Base-by-base conservation (phyloP, 2,888 invertebrate genomes). In the Cyrtodaria siliqua region DNA sequence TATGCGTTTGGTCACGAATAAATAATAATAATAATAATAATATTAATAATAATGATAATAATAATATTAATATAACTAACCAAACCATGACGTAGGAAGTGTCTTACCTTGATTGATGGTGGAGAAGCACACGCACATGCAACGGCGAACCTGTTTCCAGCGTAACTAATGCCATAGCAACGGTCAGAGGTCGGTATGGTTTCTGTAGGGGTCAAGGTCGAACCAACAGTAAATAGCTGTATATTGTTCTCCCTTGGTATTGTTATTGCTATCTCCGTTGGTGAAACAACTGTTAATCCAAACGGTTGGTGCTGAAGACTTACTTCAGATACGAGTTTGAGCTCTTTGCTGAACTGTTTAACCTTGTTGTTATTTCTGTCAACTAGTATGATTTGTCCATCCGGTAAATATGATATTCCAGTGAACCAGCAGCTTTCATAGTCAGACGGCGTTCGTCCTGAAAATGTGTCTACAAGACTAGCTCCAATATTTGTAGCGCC, bases 361-460 rank as follows among this genome's bases (percentile, higher is more conserved):
- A 86, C 24, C 66, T 86, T 86, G 38, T 55, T 68, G 64, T 86
- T 86, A 24, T 76, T 79, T 38, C 81, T 64, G 49, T 86, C 86
- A 26, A 80, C 77, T 14, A 82, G 70, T 2, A 86, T 44, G 20
- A 78, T 66, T n/a, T 55, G 29, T 1, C 73, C 77, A 27, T 74
- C 66, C 9, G 79, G 71, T 12, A 83, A 38, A n/a, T 61, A 67
- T 16, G 64, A 62, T n/a, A 83, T 72, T 8, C 86, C 86, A 0
- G 86, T 86, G 38, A 86, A 79, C 79, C 79, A 80, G 56, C 84
- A 82, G 8, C 56, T 40, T 20, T 80, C 70, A n/a, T 50, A 64
- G 42, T 86, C 86, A 18, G 81, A 66, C 6, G 70, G 40, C 0
- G 84, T 67, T 8, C 67, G 49, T 1, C 66, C 80, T n/a, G 40